Conservation (phyloP, 2,113 vertebrate species). For the Isichthys henryi region DNA sequence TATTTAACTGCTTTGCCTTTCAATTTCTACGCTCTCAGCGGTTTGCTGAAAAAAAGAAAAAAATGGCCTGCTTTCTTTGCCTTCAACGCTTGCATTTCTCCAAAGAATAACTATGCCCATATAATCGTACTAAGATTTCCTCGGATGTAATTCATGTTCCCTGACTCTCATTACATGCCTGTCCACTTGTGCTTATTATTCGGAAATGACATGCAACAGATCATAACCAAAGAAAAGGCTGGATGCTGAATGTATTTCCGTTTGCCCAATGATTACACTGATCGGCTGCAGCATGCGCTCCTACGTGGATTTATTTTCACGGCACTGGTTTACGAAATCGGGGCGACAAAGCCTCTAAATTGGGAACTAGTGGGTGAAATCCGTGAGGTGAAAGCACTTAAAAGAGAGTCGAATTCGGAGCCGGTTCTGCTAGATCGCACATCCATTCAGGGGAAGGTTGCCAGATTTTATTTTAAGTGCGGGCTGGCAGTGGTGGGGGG, state of each 20-base stretch:
- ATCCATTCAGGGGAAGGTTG: not conserved
- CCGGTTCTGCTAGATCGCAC: not conserved
- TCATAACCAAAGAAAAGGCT: not conserved
- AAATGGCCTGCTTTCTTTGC: not conserved
- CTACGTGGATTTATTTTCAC: not conserved
- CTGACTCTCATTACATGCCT: slow-evolving; percentile 1
- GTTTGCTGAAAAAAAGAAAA: not conserved
- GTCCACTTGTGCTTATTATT: not conserved
- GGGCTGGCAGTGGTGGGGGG: not conserved
- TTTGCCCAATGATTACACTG: not conserved
- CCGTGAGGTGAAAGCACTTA: not conserved
- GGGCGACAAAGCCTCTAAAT: not conserved
- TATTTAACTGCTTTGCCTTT: not conserved
- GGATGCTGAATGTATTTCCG: not conserved
- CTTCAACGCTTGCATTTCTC: not conserved
- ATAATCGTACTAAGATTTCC: slow-evolving; percentile 1
- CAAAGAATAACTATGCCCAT: not conserved
- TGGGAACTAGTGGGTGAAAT: not conserved
- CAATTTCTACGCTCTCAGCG: not conserved
- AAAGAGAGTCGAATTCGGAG: not conserved
- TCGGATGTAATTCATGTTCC: not conserved
- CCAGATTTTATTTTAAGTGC: not conserved
- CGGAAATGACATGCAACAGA: not conserved
- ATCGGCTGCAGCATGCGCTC: not conserved
- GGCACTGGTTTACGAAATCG: not conserved